Conservation (phyloP, 1,140 invertebrate species). For the Acyrthosiphon pisum region DNA sequence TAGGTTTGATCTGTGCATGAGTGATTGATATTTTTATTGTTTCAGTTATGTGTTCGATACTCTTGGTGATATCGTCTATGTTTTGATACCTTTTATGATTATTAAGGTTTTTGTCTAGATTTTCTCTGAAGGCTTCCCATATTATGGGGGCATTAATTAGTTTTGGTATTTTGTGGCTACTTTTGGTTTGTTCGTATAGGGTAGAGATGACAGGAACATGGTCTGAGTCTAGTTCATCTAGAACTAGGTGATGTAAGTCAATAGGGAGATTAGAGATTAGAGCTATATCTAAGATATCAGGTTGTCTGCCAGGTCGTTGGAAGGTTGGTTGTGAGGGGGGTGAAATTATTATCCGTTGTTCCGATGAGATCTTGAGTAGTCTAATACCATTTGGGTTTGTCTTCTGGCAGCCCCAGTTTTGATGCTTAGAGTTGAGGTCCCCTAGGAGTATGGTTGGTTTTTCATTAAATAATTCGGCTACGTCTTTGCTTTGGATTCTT, state of each 20-base stretch:
- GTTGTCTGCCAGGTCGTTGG: neutral
- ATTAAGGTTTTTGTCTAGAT: slow-evolving; percentile 2
- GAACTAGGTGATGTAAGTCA: neutral
- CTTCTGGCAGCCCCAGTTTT: neutral
- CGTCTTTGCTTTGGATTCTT: slow-evolving; percentile 1
- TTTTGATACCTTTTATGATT: neutral
- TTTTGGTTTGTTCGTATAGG: neutral
- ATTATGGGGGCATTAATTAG: neutral
- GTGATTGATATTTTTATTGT: neutral
- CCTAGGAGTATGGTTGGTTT: slow-evolving; percentile 26
- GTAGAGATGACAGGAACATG: neutral
- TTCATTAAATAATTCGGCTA: neutral
- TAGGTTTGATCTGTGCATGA: neutral
- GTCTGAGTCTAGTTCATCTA: slow-evolving; percentile 13
- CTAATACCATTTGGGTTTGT: slow-evolving; percentile 30
- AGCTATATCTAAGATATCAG: neutral
- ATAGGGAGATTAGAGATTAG: neutral
- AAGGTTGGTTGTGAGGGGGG: neutral
- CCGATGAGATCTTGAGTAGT: neutral
- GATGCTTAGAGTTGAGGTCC: slow-evolving; percentile 44
- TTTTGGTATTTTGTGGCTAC: neutral
- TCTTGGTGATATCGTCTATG: neutral
- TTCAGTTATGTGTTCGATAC: neutral
- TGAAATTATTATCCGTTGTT: neutral
- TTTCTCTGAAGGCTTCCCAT: slow-evolving; percentile 9